Conservation (phyloP, 1,140 invertebrate genomes). For the Bombus ignitus region DNA sequence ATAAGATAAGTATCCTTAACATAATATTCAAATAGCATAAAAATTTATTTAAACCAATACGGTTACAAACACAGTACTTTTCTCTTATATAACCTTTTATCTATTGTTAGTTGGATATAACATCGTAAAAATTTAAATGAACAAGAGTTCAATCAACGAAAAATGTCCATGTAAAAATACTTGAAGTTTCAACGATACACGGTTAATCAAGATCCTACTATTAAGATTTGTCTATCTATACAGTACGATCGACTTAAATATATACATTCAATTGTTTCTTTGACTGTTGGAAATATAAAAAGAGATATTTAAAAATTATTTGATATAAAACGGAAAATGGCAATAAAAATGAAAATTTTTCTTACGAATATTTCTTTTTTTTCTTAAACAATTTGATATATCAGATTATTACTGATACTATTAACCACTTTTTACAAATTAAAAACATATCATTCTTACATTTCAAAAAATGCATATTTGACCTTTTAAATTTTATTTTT, state of each 20-base stretch:
- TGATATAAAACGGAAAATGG: neutral
- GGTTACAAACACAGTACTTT: neutral
- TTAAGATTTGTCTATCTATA: slow-evolving; percentile 48
- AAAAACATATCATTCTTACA: neutral
- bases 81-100: neutral
- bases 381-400: neutral
- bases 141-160: slow-evolving; percentile 28
- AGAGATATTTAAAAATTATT: neutral
- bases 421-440: neutral
- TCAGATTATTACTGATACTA: neutral
- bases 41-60: neutral
- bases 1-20: neutral
- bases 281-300: neutral
- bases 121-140: neutral
- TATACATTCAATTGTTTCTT: slow-evolving; percentile 22
- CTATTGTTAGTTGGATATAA: neutral
- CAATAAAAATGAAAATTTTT: neutral
- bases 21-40: neutral
- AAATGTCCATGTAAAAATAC: slow-evolving; percentile 37
- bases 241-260: slow-evolving; percentile 32
- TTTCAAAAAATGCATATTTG: neutral
- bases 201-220: slow-evolving; percentile 50
- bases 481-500: neutral
- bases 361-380: neutral
- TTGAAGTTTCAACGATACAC: neutral